Conservation (phyloP, 2,797 vertebrate species). For the Coracias cyanogaster region DNA sequence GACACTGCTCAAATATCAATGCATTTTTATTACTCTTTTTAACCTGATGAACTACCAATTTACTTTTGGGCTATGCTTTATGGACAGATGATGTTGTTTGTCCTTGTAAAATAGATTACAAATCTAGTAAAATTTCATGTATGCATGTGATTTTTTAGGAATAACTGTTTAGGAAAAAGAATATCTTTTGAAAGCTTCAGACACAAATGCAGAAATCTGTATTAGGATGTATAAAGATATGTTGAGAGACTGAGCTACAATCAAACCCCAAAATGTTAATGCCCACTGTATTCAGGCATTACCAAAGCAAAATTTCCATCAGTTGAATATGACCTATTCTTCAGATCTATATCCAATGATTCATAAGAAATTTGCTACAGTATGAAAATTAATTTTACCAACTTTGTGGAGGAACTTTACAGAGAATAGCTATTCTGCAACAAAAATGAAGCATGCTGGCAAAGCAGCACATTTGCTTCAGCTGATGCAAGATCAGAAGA, state of each 20-base stretch:
- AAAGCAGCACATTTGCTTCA: neutral
- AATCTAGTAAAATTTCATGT: neutral
- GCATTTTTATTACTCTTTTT: neutral
- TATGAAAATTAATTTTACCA: neutral
- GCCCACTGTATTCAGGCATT: neutral
- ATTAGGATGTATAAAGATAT: neutral
- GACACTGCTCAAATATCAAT: neutral
- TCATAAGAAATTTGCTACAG: neutral
- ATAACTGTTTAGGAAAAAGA: neutral
- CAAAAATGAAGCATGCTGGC: neutral
- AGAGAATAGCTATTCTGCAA: neutral
- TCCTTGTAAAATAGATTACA: neutral
- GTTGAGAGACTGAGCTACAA: neutral
- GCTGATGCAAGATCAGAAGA: slow-evolving; percentile 5
- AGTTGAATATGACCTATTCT: neutral
- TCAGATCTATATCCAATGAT: neutral
- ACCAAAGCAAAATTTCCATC: neutral
- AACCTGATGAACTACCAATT: neutral
- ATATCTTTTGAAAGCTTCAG: neutral
- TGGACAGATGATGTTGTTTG: neutral
- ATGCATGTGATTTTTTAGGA: neutral
- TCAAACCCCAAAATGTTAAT: neutral
- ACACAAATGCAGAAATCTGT: neutral
- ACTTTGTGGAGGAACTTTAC: neutral
- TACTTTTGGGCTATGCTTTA: neutral